These are phyloP conservation scores for Drosophila longiperda DNA, from an alignment of 2,888 invertebrate species.

Conservation along the genomic window DNA sequence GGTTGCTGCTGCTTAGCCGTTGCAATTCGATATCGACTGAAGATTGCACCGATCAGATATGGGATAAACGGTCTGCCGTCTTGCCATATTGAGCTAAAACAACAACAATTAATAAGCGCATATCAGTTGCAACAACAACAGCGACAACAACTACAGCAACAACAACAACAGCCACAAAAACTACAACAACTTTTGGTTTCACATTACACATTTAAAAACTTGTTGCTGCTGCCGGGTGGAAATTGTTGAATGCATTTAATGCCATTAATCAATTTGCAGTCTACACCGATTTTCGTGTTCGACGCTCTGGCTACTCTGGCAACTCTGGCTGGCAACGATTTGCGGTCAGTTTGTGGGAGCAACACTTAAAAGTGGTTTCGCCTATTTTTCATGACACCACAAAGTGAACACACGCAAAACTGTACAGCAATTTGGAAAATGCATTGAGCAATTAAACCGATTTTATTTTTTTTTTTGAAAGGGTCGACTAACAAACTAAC, in stretches of 20 bases:
- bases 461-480: not conserved
- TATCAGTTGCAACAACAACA: slow-evolving; percentile 46
- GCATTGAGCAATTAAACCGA: slow-evolving; percentile 17
- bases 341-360: slow-evolving; percentile 54
- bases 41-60: slow-evolving; percentile 71
- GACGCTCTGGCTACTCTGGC: slow-evolving; percentile 25
- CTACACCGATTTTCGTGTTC: slow-evolving; percentile 42
- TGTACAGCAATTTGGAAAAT: slow-evolving; percentile 8
- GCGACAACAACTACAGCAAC: slow-evolving; percentile 15
- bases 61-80: slow-evolving; percentile 55
- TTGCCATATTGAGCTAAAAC: slow-evolving; percentile 47
- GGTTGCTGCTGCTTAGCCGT: not conserved
- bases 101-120: slow-evolving; percentile 69
- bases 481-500: not conserved
- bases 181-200: slow-evolving; percentile 62
- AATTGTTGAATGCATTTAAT: slow-evolving; percentile 75
- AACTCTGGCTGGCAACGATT: slow-evolving; percentile 17
- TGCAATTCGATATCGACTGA: slow-evolving; percentile 58
- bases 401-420: slow-evolving; percentile 28
- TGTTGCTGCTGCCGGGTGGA: slow-evolving; percentile 60
- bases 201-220: slow-evolving; percentile 64
- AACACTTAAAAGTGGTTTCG: slow-evolving; percentile 28
- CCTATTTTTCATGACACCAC: slow-evolving; percentile 18
- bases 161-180: slow-evolving; percentile 22
- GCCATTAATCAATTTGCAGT: slow-evolving; percentile 77